A percentile compares a stretch with the other conserved stretches of the same genome.
phyloP scores from a whole-genome alignment of 2,888 invertebrate genomes.

The Alcis repandata region DNA sequence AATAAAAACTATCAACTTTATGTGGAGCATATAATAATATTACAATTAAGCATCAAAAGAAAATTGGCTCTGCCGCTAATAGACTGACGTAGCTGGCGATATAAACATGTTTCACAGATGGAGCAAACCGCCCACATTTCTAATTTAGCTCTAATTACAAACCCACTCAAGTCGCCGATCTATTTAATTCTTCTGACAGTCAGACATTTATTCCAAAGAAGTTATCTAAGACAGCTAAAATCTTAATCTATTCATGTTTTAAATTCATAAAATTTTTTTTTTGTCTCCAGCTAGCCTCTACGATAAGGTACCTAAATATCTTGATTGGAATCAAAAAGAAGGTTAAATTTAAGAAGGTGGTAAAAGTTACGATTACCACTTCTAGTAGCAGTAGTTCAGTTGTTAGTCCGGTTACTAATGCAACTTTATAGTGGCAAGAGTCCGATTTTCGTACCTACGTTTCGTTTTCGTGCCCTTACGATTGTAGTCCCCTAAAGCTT shows the following conservation, averaged over 20 bases:
- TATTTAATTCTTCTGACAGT: neutral
- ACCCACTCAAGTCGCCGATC: neutral
- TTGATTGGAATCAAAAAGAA: too few species aligned
- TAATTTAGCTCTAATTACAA: slow-evolving; percentile 7
- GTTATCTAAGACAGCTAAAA: neutral
- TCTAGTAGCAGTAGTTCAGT: too few species aligned
- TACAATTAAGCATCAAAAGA: neutral
- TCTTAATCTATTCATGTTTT: neutral
- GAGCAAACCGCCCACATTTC: slow-evolving; percentile 1
- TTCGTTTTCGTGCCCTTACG: too few species aligned
- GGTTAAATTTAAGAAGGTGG: too few species aligned
- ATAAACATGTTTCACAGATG: neutral
- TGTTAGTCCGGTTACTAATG: too few species aligned
- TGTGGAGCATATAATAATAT: too few species aligned
- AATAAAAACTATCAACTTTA: too few species aligned
- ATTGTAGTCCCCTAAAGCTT: too few species aligned
- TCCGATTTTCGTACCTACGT: too few species aligned
- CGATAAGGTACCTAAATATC: too few species aligned
- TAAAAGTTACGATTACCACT: too few species aligned
- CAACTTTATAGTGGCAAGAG: too few species aligned
- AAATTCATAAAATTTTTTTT: neutral
- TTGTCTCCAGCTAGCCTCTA: neutral
- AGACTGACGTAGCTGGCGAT: neutral
- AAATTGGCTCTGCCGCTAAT: neutral
- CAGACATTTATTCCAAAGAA: neutral